Base-by-base conservation (phyloP, 92 coral and sea anemone genomes). In the Porites cylindrica region DNA sequence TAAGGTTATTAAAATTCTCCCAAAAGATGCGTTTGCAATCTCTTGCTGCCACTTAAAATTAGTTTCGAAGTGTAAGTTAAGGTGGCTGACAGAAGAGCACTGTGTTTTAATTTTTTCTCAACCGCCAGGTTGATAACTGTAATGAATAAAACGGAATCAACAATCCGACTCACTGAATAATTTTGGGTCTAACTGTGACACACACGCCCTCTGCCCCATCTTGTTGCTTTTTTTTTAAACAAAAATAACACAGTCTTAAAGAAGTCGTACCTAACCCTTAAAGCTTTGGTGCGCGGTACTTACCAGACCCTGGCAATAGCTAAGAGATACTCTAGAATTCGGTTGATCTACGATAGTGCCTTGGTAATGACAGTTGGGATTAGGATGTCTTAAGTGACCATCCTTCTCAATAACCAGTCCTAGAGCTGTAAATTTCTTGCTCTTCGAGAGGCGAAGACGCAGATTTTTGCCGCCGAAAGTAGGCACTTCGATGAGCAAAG, bases 251-350 rank as follows among this genome's bases (percentile, higher is more conserved):
- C 61, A 14, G 61, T 56, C 11, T 56, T 56, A 10, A 8, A 10
- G 61, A n/a, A n/a, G n/a, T n/a, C n/a, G n/a, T n/a, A n/a, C n/a
- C n/a, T n/a, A n/a, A n/a, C n/a, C n/a, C n/a, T n/a, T n/a, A n/a
- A 38, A 38, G 47, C 47, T 38, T 38, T 4, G 47, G 47, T 38
- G 47, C 0, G 47, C 6, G 62, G 73, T 16, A 95, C 98, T 89
- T 80, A 97, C 99, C 97, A 95, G 66, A 26, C 99, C 99, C 43
- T 92, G 93, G 72, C 99, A 97, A 66, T 85, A 93, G 84, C 99
- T 97, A 64, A 97, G 71, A 16, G 94, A 92, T 59, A 91, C 95
- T 53, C 88, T 65, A 62, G 97, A 95, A 78, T 84, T 90, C 47
- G 99, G 87, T 32, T 92, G 93, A 93, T 93, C 93, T 82, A 69